Percentiles rank a stretch among this genome's conserved stretches.
Evolutionary conservation across 2,888 invertebrate genomes (phyloP).

Genomic region (Pheosia tremula): DNA sequence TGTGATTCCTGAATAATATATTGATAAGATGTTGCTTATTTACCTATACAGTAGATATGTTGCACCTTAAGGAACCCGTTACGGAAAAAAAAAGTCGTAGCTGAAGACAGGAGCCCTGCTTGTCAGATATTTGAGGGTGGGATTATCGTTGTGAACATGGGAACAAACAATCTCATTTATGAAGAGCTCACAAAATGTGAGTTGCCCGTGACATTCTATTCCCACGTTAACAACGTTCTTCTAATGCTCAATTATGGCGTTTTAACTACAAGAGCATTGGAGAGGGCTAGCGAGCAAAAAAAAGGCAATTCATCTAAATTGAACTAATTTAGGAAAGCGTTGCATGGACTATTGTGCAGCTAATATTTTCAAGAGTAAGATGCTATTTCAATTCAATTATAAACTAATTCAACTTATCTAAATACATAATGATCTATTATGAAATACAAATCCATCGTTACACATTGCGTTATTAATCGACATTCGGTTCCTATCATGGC

Average conservation of each 20-base stretch:
- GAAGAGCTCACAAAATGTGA: slow-evolving; percentile 28
- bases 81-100: slow-evolving; percentile 54
- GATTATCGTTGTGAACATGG: slow-evolving; percentile 51
- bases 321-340: slow-evolving; percentile 67
- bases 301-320: slow-evolving; percentile 62
- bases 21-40: too few species aligned
- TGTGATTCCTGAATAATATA: not conserved
- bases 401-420: slow-evolving; percentile 24
- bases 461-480: slow-evolving; percentile 15
- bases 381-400: slow-evolving; percentile 24
- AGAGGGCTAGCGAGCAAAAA: slow-evolving; percentile 62
- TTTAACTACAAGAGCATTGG: slow-evolving; percentile 55
- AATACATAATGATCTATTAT: slow-evolving; percentile 18
- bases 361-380: slow-evolving; percentile 36
- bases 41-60: too few species aligned
- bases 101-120: slow-evolving; percentile 80
- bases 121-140: slow-evolving; percentile 78
- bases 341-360: slow-evolving; percentile 70
- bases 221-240: slow-evolving; percentile 61
- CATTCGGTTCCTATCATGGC: slow-evolving; percentile 4
- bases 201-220: slow-evolving; percentile 38
- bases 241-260: slow-evolving; percentile 74
- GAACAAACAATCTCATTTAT: slow-evolving; percentile 31
- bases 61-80: slow-evolving; percentile 17
- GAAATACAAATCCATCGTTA: slow-evolving; percentile 21